Evolutionary conservation across 2,888 invertebrate genomes (phyloP), one percentile per base, ranked within the genome.

Genomic region (Buathra laborator): DNA sequence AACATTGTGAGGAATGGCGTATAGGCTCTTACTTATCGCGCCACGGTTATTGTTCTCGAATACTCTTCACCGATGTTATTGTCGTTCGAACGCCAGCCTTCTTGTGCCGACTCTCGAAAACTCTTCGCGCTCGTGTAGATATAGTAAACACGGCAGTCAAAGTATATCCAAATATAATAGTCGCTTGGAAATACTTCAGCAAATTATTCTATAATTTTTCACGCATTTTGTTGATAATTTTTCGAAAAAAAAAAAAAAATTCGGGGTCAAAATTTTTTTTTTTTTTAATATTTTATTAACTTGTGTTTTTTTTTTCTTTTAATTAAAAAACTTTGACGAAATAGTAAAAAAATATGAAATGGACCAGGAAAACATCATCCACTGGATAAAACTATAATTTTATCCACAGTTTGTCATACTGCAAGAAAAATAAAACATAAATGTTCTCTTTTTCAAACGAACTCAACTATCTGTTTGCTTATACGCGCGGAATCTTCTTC

Each of bases 1-100:
- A 85, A 81, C 44, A 82, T 82, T 51, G 62, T 68, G 56, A 79
- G 64, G 62, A 67, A 72, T 24, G 66, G 29, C n/a, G 48, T 66
- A 19, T 24, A 48, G 19, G 12, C n/a, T 46, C 46, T 16, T 14
- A 12, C 6, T 75, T 32, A 62, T 81, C 68, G 70, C 19, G 9
- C 7, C n/a, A 16, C 37, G 16, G 19, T 82, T 71, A 71, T 84
- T 76, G 70, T 80, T 74, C 70, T 64, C 46, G 70, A 64, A 71
- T 64, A 46, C 16, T 72, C 72, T 12, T 56, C 6, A 48, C 68
- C 29, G 66, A 51, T 70, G 71, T 71, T 84, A 43, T 80, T 71
- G 70, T 70, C 43, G 53, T 3, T 56, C 37, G 53, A 10, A 16
- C 19, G 3, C 62, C 14, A 62, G 32, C 12, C 24, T 56, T 56